phyloP scores from a whole-genome alignment of 2,113 vertebrate genomes.

The Heterotis niloticus region DNA sequence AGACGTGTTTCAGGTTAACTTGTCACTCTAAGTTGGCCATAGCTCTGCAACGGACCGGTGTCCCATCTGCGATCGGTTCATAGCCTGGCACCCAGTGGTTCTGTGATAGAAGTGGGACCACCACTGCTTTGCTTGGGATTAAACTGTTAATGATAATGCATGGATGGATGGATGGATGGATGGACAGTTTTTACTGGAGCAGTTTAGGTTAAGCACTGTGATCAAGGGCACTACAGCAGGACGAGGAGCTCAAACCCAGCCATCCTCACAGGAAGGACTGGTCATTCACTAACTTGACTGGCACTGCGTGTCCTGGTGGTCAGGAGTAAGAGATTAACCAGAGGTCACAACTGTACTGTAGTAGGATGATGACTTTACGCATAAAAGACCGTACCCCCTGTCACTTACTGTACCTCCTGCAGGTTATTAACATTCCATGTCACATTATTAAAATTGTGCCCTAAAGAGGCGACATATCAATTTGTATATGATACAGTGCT shows the following conservation, averaged over 20 bases:
- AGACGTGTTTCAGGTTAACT: neutral
- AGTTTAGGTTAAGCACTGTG: no score
- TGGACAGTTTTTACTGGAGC: no score
- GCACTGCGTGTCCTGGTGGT: no score
- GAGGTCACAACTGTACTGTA: neutral
- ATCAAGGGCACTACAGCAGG: no score
- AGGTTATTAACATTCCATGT: slow-evolving; percentile 16
- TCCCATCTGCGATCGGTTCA: neutral
- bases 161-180: neutral
- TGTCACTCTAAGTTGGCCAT: no score
- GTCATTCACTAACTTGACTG: no score
- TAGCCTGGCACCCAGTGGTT: neutral
- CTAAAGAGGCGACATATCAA: neutral
- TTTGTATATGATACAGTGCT: slow-evolving; percentile 6
- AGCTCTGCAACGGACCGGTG: neutral
- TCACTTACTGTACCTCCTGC: neutral
- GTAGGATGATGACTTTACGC: neutral
- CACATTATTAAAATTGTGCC: slow-evolving; percentile 25
- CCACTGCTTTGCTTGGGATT: neutral
- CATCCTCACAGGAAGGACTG: no score
- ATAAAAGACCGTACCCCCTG: neutral
- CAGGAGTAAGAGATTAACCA: no score
- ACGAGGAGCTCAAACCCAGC: no score
- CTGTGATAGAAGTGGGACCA: neutral
- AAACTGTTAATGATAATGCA: neutral